These are phyloP conservation scores for Sebastes fasciatus DNA, from an alignment of 2,113 vertebrate species.

Conservation along the genomic window DNA sequence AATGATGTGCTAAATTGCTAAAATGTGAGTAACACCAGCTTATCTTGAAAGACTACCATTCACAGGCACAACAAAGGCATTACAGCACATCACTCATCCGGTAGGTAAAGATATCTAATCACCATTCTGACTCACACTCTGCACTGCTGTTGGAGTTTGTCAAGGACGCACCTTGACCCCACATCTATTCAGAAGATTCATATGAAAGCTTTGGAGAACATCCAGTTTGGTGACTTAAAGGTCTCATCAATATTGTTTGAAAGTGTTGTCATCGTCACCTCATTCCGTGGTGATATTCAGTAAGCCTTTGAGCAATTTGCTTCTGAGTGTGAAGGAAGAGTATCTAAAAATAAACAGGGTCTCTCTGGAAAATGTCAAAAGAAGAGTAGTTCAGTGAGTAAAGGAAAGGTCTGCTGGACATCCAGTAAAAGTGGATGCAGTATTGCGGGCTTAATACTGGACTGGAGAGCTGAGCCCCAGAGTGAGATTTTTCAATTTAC, in stretches of 20 bases:
- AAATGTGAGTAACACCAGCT: conserved; percentile 23
- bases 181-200: conserved; percentile 6
- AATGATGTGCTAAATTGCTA: not conserved
- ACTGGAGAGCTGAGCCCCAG: conserved; percentile 1
- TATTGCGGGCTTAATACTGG: not conserved
- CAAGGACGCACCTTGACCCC: not conserved
- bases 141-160: not conserved
- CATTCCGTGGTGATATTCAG: not conserved
- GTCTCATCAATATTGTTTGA: not conserved
- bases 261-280: not conserved
- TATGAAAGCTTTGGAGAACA: not conserved
- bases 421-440: not conserved
- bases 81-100: not conserved
- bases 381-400: not conserved
- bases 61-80: not conserved
- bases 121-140: not conserved
- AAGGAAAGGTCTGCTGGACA: not conserved
- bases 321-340: not conserved
- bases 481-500: not conserved
- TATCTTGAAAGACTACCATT: not conserved
- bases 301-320: not conserved
- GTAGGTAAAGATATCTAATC: not conserved
- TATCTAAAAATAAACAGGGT: not conserved
- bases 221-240: not conserved
- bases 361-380: not conserved